Percentiles rank a stretch among this genome's conserved stretches.
Conservation (phyloP, 2,797 vertebrate species). For the Clamator glandarius region DNA sequence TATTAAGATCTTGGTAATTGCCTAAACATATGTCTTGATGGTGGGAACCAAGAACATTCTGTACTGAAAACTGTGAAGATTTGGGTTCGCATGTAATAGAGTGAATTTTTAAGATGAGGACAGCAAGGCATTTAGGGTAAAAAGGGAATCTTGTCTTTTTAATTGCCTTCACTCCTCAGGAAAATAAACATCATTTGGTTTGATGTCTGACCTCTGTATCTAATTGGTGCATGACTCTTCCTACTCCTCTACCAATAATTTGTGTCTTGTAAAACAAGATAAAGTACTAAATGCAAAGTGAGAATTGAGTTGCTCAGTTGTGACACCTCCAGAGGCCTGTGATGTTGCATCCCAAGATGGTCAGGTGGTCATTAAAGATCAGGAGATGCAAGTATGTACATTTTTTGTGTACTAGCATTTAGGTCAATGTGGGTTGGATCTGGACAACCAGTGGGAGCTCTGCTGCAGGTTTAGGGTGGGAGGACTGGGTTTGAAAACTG, state of each 20-base stretch:
- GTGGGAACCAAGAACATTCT: neutral
- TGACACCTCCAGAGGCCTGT: neutral
- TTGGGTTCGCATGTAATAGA: neutral
- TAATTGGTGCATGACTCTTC: neutral
- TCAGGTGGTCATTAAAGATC: neutral
- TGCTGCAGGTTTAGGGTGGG: neutral
- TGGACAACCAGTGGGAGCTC: neutral
- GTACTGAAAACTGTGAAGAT: neutral
- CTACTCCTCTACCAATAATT: neutral
- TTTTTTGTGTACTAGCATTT: neutral
- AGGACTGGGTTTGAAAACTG: neutral
- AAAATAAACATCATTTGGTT: slow-evolving; percentile 4
- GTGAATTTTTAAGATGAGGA: neutral
- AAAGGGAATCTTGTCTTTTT: slow-evolving; percentile 9
- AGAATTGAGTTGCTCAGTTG: neutral
- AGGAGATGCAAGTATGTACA: neutral
- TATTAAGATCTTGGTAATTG: neutral
- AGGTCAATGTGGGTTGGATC: neutral
- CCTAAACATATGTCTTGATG: neutral
- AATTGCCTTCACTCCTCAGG: slow-evolving; percentile 27
- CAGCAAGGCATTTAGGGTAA: neutral
- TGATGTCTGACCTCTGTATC: neutral
- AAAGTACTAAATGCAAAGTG: neutral
- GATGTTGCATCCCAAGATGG: neutral
- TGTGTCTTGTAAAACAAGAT: neutral